These are phyloP conservation scores for Leptatherina wallacei DNA, from an alignment of 2,797 vertebrate species.

Conservation along the genomic window DNA sequence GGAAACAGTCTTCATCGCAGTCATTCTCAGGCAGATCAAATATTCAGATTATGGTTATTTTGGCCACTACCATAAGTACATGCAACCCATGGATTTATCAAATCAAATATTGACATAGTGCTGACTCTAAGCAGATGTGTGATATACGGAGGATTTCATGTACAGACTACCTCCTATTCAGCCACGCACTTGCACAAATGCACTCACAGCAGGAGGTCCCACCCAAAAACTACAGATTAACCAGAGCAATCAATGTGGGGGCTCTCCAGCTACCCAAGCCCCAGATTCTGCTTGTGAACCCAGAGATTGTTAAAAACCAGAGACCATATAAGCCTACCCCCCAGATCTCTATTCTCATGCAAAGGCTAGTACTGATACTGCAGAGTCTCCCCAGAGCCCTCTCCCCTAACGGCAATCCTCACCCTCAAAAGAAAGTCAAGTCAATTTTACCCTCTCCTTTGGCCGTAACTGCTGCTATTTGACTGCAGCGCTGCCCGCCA, in stretches of 20 bases:
- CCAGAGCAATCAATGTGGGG: constrained; percentile 61
- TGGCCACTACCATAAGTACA: constrained; percentile 49
- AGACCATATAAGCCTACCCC: constrained; percentile 33
- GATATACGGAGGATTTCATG: constrained; percentile 54
- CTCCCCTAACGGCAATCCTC: too few species aligned
- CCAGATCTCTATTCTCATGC: constrained; percentile 54
- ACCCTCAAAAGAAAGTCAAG: too few species aligned
- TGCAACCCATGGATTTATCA: constrained; percentile 29
- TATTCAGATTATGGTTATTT: constrained; percentile 53
- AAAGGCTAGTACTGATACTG: constrained; percentile 15
- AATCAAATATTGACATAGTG: constrained; percentile 57
- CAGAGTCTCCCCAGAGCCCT: too few species aligned
- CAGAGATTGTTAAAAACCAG: constrained; percentile 48
- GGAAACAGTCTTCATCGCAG: constrained; percentile 52
- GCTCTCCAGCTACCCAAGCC: constrained; percentile 40
- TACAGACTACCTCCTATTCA: constrained; percentile 64
- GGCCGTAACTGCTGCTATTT: too few species aligned
- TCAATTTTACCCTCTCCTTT: too few species aligned
- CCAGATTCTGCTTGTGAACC: constrained; percentile 48
- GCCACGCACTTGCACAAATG: constrained; percentile 39
- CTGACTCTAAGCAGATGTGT: constrained; percentile 76
- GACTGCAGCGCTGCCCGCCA: too few species aligned
- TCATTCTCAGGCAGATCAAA: constrained; percentile 58
- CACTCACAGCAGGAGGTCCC: constrained; percentile 57
- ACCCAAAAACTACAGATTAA: constrained; percentile 70